phyloP scores from a whole-genome alignment of 1,140 invertebrate genomes.

The Stenopsyche tienmushanensis region DNA sequence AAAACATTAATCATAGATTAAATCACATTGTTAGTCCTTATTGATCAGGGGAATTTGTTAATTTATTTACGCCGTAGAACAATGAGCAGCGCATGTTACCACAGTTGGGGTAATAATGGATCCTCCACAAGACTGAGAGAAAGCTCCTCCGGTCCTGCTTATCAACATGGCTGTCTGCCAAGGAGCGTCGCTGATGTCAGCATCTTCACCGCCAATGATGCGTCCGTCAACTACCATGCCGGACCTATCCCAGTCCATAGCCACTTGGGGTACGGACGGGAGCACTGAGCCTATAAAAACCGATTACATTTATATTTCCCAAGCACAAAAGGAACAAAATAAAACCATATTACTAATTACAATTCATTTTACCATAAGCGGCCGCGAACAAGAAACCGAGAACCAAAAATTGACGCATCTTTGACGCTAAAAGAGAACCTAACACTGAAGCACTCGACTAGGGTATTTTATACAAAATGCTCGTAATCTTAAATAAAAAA shows the following conservation, averaged over 20 bases:
- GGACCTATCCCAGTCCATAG: slow-evolving; percentile 19
- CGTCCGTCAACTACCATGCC: slow-evolving; percentile 31
- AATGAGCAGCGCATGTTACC: slow-evolving; percentile 8
- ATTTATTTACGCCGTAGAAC: slow-evolving; percentile 6
- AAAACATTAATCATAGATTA: no score
- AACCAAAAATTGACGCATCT: slow-evolving; percentile 14
- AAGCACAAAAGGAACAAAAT: background rate
- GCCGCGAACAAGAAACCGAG: slow-evolving; percentile 9
- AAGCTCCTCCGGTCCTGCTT: slow-evolving; percentile 2
- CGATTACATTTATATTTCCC: no score
- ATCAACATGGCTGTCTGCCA: slow-evolving; percentile 36
- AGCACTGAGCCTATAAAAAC: slow-evolving; percentile 4
- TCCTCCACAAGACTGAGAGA: slow-evolving; percentile 9
- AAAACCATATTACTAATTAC: background rate
- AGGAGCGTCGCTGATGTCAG: slow-evolving; percentile 36
- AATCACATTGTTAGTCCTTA: background rate
- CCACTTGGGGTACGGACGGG: background rate
- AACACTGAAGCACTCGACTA: background rate
- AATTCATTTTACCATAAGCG: slow-evolving; percentile 27
- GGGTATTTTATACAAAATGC: background rate
- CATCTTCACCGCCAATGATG: slow-evolving; percentile 29
- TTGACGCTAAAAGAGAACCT: no score
- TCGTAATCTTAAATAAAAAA: background rate
- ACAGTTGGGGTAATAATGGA: slow-evolving; percentile 9
- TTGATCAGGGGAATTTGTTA: background rate